These are phyloP conservation scores for Lamellibrachia luymesi DNA, from an alignment of 1,140 invertebrate genomes.

Conservation along the genomic window DNA sequence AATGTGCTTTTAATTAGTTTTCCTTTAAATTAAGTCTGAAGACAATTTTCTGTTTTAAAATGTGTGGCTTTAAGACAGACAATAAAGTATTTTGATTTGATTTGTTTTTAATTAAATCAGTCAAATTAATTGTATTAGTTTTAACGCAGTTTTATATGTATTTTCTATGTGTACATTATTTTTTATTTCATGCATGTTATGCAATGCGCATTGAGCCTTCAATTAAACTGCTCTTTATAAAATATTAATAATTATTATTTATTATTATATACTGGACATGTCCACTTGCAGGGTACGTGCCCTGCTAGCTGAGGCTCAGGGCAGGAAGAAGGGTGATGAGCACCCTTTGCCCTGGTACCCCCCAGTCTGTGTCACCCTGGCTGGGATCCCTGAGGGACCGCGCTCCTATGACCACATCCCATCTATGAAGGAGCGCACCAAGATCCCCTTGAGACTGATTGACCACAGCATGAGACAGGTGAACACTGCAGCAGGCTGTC, in stretches of 20 bases:
- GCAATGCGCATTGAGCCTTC: too few species aligned
- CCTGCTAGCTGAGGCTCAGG: constrained; percentile 63
- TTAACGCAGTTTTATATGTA: background rate
- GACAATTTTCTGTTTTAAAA: too few species aligned
- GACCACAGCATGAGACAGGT: constrained; percentile 55
- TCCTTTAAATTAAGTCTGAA: too few species aligned
- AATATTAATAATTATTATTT: too few species aligned
- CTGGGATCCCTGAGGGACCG: constrained; percentile 48
- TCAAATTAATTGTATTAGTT: too few species aligned
- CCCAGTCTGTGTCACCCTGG: constrained; percentile 64
- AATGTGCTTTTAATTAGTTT: too few species aligned
- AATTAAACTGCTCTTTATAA: too few species aligned
- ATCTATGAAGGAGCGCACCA: constrained; percentile 53
- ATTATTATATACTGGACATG: background rate
- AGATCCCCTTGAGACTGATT: constrained; percentile 49
- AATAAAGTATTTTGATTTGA: too few species aligned
- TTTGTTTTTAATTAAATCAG: too few species aligned
- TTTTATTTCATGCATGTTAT: too few species aligned
- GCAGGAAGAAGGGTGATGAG: constrained; percentile 62
- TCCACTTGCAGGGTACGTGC: constrained; percentile 48
- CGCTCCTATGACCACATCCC: constrained; percentile 54
- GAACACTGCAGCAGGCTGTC: background rate
- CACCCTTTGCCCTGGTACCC: constrained; percentile 75
- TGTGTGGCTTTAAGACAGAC: too few species aligned
- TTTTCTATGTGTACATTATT: too few species aligned